Evolutionary conservation across 2,888 invertebrate genomes (phyloP).

Genomic region (Phanerotoma sp.): DNA sequence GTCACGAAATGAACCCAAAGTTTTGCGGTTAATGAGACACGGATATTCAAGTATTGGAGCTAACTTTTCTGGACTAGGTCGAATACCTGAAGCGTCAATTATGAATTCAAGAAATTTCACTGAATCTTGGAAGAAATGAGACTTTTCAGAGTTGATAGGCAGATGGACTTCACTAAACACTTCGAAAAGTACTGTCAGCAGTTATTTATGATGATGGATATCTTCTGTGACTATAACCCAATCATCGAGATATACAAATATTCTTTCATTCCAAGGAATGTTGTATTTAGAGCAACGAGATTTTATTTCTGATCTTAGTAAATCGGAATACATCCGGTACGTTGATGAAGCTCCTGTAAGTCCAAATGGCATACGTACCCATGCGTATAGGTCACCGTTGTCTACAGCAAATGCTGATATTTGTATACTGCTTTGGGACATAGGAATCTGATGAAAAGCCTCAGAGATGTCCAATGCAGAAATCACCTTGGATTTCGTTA

Average conservation of each 20-base stretch:
- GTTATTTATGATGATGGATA: constrained; percentile 6
- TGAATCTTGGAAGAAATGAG: constrained; percentile 17
- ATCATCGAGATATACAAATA: too few species aligned
- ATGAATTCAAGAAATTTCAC: constrained; percentile 24
- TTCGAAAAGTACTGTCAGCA: constrained; percentile 17
- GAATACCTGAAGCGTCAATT: constrained; percentile 13
- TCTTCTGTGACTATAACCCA: too few species aligned
- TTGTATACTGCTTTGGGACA: constrained; percentile 14
- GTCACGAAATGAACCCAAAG: background rate
- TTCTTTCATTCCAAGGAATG: constrained; percentile 13
- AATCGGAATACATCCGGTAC: constrained; percentile 20
- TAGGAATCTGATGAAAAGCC: constrained; percentile 27
- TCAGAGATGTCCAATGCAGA: constrained; percentile 24
- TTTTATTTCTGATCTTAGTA: constrained; percentile 12
- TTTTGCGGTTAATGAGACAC: constrained; percentile 4
- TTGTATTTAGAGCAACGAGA: too few species aligned
- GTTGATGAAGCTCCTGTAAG: constrained; percentile 24
- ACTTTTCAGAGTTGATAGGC: constrained; percentile 21
- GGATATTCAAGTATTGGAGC: constrained; percentile 12
- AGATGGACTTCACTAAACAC: constrained; percentile 18
- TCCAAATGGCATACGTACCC: constrained; percentile 23
- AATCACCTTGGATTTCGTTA: too few species aligned
- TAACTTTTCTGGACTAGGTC: constrained; percentile 22
- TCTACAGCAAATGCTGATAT: constrained; percentile 26
- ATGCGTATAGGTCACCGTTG: constrained; percentile 19